These are phyloP conservation scores for Canis aureus DNA, from an alignment of 2,113 vertebrate species.

Conservation along the genomic window DNA sequence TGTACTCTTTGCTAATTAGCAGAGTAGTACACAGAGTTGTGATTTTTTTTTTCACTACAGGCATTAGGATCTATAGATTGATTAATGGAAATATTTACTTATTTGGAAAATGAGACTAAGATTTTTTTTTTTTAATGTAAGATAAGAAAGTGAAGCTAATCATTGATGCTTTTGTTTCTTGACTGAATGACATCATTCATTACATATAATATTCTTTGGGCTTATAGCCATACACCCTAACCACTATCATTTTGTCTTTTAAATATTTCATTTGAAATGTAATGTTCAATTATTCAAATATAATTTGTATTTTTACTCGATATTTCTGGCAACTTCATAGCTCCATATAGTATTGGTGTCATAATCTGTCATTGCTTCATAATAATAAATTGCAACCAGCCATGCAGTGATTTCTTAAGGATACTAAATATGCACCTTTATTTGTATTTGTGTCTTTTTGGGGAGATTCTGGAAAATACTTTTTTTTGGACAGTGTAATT, in stretches of 20 bases:
- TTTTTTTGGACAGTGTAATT: background rate
- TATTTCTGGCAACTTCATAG: background rate
- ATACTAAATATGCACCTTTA: background rate
- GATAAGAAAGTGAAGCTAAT: background rate
- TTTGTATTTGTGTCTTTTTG: background rate
- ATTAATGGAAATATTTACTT: constrained; percentile 21
- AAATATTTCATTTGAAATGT: background rate
- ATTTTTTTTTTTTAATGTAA: background rate
- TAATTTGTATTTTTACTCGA: background rate
- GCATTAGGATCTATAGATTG: background rate
- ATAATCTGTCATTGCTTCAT: constrained; percentile 27
- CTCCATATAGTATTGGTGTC: background rate
- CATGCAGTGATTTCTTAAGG: background rate
- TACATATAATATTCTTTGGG: background rate
- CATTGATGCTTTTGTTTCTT: background rate
- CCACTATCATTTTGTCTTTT: background rate
- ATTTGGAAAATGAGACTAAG: background rate
- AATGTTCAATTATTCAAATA: background rate
- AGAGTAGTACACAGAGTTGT: background rate
- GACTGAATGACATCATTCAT: background rate
- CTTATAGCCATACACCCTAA: background rate
- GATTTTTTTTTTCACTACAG: background rate
- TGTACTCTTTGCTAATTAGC: background rate
- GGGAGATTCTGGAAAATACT: background rate
- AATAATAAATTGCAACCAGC: background rate